phyloP scores from a whole-genome alignment of 2,113 vertebrate genomes.

The Grantiella picta region DNA sequence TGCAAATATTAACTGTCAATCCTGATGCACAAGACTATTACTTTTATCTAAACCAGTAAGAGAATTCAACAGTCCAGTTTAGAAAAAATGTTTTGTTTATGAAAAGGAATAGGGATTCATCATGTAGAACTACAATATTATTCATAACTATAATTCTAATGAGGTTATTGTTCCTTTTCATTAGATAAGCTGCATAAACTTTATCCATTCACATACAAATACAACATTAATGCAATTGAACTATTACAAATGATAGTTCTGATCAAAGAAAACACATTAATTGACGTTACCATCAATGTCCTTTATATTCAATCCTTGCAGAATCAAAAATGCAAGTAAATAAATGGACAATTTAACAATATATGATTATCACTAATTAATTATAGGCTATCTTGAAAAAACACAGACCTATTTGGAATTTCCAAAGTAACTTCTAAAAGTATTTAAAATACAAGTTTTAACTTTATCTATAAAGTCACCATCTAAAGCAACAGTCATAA shows the following conservation, averaged over 20 bases:
- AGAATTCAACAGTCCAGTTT: background rate
- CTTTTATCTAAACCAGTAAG: background rate
- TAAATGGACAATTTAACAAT: background rate
- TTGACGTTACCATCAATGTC: background rate
- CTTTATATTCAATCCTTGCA: background rate
- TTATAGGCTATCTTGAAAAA: background rate
- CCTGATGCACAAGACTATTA: background rate
- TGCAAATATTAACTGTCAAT: background rate
- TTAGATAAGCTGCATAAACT: background rate
- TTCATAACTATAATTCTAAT: background rate
- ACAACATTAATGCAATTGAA: background rate
- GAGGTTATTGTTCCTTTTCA: background rate
- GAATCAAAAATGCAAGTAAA: background rate
- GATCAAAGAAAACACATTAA: background rate
- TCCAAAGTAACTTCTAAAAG: background rate
- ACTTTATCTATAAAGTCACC: background rate
- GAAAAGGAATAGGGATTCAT: background rate
- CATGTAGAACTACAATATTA: background rate
- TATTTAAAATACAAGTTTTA: background rate
- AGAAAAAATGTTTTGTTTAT: background rate
- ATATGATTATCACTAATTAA: background rate
- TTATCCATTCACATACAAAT: background rate
- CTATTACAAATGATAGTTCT: background rate
- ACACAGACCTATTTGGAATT: background rate
- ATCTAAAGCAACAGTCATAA: background rate